These are phyloP conservation scores for Rhodinocichla rosea DNA, from an alignment of 2,113 vertebrate genomes.

Conservation along the genomic window DNA sequence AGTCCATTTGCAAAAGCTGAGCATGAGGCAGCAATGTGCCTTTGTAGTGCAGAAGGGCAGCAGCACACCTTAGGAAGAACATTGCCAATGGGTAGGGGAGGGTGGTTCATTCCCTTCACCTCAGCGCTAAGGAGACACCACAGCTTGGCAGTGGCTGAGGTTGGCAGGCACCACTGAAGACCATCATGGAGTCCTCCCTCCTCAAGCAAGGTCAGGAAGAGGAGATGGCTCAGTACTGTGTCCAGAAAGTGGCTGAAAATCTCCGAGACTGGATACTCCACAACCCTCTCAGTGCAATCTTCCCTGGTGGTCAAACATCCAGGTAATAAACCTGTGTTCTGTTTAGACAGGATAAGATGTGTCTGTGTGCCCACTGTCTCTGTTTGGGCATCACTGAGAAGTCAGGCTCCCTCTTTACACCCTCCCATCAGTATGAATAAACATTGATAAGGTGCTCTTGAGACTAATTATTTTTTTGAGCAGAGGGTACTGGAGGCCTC, in stretches of 20 bases:
- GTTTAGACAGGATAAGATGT: rapidly evolving
- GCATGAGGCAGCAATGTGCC: neutral
- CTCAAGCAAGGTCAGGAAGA: neutral
- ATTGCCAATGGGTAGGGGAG: neutral
- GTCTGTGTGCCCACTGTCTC: neutral
- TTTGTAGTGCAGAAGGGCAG: neutral
- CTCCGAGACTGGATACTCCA: neutral
- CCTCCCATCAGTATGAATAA: neutral
- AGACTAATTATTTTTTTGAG: neutral
- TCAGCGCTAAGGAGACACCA: neutral
- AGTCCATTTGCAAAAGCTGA: neutral
- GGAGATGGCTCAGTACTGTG: neutral
- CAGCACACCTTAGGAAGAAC: neutral
- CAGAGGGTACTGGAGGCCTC: neutral
- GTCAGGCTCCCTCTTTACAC: neutral
- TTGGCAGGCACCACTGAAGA: neutral
- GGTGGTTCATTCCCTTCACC: neutral
- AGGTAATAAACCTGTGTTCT: neutral
- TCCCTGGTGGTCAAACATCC: neutral
- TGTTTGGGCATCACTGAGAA: neutral
- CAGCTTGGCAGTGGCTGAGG: neutral
- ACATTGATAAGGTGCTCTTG: neutral
- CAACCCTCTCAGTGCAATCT: neutral
- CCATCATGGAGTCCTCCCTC: neutral
- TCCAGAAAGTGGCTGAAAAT: neutral